A percentile compares a stretch with the other conserved stretches of the same genome.
Evolutionary conservation across 2,797 vertebrate species (phyloP).

Genomic region (Lacerta bilineata): DNA sequence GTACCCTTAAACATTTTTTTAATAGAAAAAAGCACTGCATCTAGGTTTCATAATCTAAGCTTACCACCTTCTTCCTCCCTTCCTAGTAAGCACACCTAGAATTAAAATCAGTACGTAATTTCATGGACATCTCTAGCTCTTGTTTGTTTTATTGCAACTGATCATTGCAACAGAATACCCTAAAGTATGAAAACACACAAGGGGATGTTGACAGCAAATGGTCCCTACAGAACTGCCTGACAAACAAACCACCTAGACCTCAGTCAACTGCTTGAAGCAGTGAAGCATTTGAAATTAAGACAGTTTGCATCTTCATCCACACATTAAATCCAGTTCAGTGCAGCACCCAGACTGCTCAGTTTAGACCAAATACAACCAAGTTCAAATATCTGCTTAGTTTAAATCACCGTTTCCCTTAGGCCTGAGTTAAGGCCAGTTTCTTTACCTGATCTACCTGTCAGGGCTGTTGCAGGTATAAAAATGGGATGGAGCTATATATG

Average conservation of each 20-base stretch:
- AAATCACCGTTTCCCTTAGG: too few species aligned
- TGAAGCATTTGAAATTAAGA: neutral
- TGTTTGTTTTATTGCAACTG: constrained; percentile 19
- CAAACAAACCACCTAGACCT: neutral
- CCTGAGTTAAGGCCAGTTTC: neutral
- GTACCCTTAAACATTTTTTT: too few species aligned
- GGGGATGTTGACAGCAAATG: neutral
- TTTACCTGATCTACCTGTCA: neutral
- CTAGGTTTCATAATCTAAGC: neutral
- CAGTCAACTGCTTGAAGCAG: neutral
- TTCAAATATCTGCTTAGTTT: neutral
- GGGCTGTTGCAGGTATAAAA: too few species aligned
- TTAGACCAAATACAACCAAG: neutral
- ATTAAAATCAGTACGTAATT: constrained; percentile 10
- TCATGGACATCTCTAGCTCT: neutral
- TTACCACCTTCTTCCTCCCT: constrained; percentile 23
- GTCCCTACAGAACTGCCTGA: neutral
- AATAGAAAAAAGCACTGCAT: too few species aligned
- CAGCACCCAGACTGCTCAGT: too few species aligned
- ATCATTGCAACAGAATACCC: neutral
- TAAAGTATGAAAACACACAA: rapidly evolving
- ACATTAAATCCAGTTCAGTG: neutral
- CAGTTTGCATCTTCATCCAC: neutral
- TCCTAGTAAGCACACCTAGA: neutral
- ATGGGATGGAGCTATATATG: too few species aligned